These are phyloP conservation scores for Rhadinocentrus ornatus DNA, from an alignment of 2,797 vertebrate species.

Conservation along the genomic window DNA sequence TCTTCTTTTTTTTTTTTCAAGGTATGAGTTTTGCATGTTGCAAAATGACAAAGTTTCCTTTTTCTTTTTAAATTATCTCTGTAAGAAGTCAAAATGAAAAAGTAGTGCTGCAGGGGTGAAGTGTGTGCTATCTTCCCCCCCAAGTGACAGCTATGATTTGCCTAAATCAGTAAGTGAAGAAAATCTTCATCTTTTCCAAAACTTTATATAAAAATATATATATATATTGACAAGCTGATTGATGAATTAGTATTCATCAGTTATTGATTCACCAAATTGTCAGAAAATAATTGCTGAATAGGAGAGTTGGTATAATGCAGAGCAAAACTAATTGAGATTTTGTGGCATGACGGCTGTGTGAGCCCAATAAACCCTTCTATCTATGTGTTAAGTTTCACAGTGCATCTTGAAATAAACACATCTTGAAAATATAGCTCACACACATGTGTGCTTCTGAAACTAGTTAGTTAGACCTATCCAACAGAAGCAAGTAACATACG, in stretches of 20 bases:
- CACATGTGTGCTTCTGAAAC: conserved; percentile 15
- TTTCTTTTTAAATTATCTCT: background rate
- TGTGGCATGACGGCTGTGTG: background rate
- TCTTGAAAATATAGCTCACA: conserved; percentile 10
- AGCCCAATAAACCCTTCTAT: conserved; percentile 2
- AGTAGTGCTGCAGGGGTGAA: background rate
- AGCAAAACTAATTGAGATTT: background rate
- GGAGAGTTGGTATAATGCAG: conserved; percentile 1
- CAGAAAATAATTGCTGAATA: conserved; percentile 2
- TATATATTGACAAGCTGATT: background rate
- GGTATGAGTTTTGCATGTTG: background rate
- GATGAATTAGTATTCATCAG: background rate
- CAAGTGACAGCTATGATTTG: background rate
- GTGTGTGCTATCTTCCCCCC: background rate
- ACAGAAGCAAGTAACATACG: conserved; percentile 42
- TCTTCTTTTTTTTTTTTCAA: background rate
- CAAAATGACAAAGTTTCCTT: background rate
- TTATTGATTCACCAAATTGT: background rate
- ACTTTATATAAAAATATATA: conserved; percentile 1
- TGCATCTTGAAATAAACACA: conserved; percentile 7
- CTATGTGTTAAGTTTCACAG: background rate
- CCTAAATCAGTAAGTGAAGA: background rate
- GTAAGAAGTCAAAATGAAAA: background rate
- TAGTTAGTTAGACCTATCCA: conserved; percentile 5
- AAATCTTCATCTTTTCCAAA: background rate